Evolutionary conservation across 2,113 vertebrate genomes (phyloP).

Genomic region (Rhagologus leucostigma): DNA sequence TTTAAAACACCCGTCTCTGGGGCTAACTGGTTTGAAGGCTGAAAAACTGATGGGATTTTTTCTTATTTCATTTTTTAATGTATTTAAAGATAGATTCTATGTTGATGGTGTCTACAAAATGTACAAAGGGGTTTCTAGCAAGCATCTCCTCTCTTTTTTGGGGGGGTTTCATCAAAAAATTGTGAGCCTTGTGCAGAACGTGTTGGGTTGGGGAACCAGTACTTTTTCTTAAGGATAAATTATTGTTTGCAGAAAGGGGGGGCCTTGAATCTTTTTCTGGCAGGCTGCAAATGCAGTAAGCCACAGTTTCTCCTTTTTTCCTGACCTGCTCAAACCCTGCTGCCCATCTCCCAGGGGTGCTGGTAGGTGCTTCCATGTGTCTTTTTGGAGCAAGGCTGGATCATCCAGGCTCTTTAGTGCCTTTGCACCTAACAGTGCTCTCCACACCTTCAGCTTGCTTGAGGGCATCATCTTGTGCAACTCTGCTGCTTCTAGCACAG

Average conservation of each 20-base stretch:
- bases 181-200: not conserved
- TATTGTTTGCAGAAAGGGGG: not conserved
- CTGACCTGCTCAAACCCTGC: not conserved
- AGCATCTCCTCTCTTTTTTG: not conserved
- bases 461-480: accelerated
- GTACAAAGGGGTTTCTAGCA: not conserved
- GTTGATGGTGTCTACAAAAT: accelerated
- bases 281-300: not conserved
- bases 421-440: not conserved
- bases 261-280: not conserved
- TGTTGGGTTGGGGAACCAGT: not conserved
- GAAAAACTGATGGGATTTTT: not conserved
- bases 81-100: not conserved
- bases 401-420: not conserved
- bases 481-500: not conserved
- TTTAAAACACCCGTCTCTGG: not conserved
- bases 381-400: not conserved
- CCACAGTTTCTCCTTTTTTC: not conserved
- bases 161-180: not conserved
- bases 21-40: not conserved
- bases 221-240: not conserved
- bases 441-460: not conserved
- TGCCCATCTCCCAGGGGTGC: not conserved
- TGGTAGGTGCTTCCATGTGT: not conserved
- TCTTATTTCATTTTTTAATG: accelerated